Base-by-base conservation (phyloP, 2,888 invertebrate genomes). In the Agrotis clavis region DNA sequence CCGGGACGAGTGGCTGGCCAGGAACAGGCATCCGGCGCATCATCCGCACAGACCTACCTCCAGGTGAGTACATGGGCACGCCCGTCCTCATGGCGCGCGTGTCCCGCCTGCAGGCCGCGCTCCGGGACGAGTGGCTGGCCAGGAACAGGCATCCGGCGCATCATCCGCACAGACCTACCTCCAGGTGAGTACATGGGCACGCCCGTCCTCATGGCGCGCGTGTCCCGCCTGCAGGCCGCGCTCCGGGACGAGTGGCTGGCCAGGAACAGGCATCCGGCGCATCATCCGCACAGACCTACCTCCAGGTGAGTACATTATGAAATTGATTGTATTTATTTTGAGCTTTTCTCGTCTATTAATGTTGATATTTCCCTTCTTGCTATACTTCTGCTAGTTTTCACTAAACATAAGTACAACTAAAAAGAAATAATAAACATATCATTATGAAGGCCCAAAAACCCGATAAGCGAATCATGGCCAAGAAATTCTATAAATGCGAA, bases 201-300 rank as follows among this genome's bases (percentile, higher is more conserved):
- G 30, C 98, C 98, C 60, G 99, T 99, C 75, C 95, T 99, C 77
- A 98, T 99, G 98, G 98, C 98, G 16, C 47, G 47, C 47, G 47
- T 48, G 47, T 48, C 47, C 47, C 47, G 47, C 47, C 47, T 48
- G 47, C 47, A 48, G 47, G 19, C 53, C 53, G 57, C 18, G 50
- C 50, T 11, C n/a, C 25, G n/a, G 30, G 45, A 50, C n/a, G 21
- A 51, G 56, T 54, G 53, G 21, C 25, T 47, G 35, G 64, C 47
- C 47, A 48, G 47, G 47, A 48, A 48, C 47, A 19, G 16, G n/a
- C n/a, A 13, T 19, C 60, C 47, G 16, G 60, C 21, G 21, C 14
- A 14, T 47, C 60, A 16, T 25, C 54, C 54, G 19, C 59, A 6
- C 25, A 61, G 47, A 48, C 47, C 47, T 48, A 48, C 47, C 14